These are phyloP conservation scores for Prinia subflava DNA, from an alignment of 2,113 vertebrate genomes.

Conservation along the genomic window DNA sequence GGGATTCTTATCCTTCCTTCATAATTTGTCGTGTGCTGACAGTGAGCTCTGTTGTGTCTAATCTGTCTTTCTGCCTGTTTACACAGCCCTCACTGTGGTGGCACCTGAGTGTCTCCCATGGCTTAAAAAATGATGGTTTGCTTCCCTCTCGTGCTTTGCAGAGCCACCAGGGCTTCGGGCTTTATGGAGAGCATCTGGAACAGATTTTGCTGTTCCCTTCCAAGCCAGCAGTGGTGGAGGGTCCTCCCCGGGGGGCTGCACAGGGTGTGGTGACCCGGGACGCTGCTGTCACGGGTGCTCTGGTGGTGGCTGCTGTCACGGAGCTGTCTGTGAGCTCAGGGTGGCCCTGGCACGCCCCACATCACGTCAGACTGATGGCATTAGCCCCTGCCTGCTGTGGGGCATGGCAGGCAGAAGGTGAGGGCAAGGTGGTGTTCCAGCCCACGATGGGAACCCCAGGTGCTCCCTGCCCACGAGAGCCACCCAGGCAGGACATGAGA, in stretches of 20 bases:
- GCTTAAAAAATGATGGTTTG: neutral
- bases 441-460: rapidly evolving
- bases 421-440: neutral
- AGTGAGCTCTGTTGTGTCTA: neutral
- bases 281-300: rapidly evolving
- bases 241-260: neutral
- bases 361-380: rapidly evolving
- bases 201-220: neutral
- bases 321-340: neutral
- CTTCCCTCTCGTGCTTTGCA: neutral
- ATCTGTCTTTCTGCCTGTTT: conserved; percentile 1
- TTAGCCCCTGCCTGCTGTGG: neutral
- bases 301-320: neutral
- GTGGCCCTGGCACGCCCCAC: neutral
- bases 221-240: rapidly evolving
- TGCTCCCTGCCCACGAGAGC: neutral
- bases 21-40: neutral
- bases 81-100: neutral
- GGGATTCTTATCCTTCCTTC: neutral
- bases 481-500: neutral
- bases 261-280: rapidly evolving
- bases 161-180: rapidly evolving
- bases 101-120: neutral
- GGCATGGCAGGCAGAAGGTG: neutral
- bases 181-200: rapidly evolving